Percentiles rank a stretch among this genome's conserved stretches.
These are phyloP conservation scores for Drosophila seclusa DNA, from an alignment of 2,888 invertebrate genomes.

Conservation along the genomic window DNA sequence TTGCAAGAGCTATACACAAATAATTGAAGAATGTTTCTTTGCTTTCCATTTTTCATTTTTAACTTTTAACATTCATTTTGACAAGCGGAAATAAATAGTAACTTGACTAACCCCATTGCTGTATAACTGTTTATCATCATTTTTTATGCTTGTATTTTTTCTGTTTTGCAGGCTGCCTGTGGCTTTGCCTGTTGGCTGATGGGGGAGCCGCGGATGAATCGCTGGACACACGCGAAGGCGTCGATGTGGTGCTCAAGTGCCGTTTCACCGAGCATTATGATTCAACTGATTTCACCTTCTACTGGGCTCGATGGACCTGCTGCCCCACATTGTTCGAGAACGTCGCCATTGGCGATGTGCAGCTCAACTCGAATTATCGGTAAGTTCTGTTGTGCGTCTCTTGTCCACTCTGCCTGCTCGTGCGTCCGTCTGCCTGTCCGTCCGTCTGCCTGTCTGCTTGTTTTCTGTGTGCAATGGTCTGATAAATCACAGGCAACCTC, in stretches of 20 bases:
- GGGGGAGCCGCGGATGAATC: constrained; percentile 78
- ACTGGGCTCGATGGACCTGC: constrained; percentile 93
- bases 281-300: constrained; percentile 91
- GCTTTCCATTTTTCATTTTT: not conserved
- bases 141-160: not conserved
- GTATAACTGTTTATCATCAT: not conserved
- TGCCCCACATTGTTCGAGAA: constrained; percentile 92
- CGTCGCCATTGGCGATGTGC: constrained; percentile 93
- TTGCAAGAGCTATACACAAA: not conserved
- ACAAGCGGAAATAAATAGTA: not conserved
- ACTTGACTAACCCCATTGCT: not conserved
- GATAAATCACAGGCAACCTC: constrained; percentile 75
- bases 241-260: constrained; percentile 93
- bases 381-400: constrained; percentile 85
- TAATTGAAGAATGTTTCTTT: not conserved
- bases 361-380: constrained; percentile 94
- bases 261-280: constrained; percentile 91
- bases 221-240: constrained; percentile 93
- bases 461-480: constrained; percentile 72
- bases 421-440: not conserved
- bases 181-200: constrained; percentile 25
- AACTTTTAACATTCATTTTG: not conserved
- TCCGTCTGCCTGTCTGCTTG: constrained; percentile 4
- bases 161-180: constrained; percentile 37
- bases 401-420: constrained; percentile 2